Base-by-base conservation (phyloP, 2,797 vertebrate genomes). In the Sebastes diaconus region DNA sequence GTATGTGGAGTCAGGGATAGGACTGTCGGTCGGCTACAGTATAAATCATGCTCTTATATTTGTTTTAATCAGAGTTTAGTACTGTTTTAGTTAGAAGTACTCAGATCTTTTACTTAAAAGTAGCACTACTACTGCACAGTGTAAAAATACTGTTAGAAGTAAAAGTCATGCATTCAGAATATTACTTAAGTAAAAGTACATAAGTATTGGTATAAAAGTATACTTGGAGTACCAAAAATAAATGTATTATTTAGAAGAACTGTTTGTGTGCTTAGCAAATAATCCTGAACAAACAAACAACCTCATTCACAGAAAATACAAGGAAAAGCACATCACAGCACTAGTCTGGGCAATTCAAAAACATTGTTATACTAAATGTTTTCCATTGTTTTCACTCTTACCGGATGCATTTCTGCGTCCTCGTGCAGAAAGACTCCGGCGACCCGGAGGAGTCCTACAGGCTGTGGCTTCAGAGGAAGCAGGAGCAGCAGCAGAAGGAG, bases 391-490 rank as follows among this genome's bases (percentile, higher is more conserved):
- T 25, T 6, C 14, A 6, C 24, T 52, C 8, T 52, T 20, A n/a
- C 39, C 30, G 18, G 25, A 54, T 66, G n/a, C 10, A 18, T 66
- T n/a, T 66, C 20, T 71, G 4, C 0, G 2, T 22, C 7, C 10
- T 36, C 8, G 0, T 30, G 71, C 81, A 98, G 97, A 96, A 92
- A 69, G 97, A 95, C 65, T 85, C 71, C 69, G 94, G 92, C 77
- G 96, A 99, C 88, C 96, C 97, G 2, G 95, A 97, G 14, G 96
- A 96, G 89, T 97, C 98, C 12, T 99, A 96, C 90, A 95, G 78
- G 79, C 86, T 90, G 20, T 99, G 99, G 99, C 96, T 99, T 64
- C 97, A 96, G 92, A 97, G 96, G 90, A 99, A 99, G 80, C 96
- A 97, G 13, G 95, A 96, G 82, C 97, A 99, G 81, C 97, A 97